phyloP scores from a whole-genome alignment of 1,140 invertebrate species.

The Lepidurus couesii region DNA sequence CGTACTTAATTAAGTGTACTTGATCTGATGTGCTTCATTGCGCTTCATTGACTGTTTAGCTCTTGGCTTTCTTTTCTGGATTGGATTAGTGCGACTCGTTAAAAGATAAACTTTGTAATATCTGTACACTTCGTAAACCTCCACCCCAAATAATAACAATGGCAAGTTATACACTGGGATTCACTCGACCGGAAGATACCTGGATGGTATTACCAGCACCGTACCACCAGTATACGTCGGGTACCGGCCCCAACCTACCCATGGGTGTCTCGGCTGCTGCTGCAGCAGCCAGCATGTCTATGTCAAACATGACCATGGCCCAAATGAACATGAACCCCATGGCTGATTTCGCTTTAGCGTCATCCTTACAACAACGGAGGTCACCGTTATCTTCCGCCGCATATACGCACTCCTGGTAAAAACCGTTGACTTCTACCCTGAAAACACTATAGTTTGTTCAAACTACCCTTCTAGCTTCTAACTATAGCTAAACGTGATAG shows the following conservation, averaged over 20 bases:
- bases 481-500: not conserved
- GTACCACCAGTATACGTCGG: conserved; percentile 30
- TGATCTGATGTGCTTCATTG: not conserved
- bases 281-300: conserved; percentile 26
- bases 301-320: conserved; percentile 25
- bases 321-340: conserved; percentile 31
- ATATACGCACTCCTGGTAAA: conserved; percentile 31
- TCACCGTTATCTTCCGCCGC: conserved; percentile 29
- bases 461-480: not conserved
- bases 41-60: conserved; percentile 3
- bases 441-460: not conserved
- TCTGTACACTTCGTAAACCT: too few relatives aligned
- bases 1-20: conserved; percentile 19
- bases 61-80: not conserved
- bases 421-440: not conserved
- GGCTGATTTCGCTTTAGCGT: conserved; percentile 31
- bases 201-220: conserved; percentile 34
- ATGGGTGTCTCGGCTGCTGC: conserved; percentile 27
- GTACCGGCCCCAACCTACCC: conserved; percentile 23
- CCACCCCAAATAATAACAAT: not conserved
- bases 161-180: conserved; percentile 32
- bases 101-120: too few relatives aligned
- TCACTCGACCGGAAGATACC: conserved; percentile 28
- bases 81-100: not conserved
- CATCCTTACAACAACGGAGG: conserved; percentile 30